Evolutionary conservation across 2,113 vertebrate species (phyloP).

Genomic region (Halcyon malimbica): DNA sequence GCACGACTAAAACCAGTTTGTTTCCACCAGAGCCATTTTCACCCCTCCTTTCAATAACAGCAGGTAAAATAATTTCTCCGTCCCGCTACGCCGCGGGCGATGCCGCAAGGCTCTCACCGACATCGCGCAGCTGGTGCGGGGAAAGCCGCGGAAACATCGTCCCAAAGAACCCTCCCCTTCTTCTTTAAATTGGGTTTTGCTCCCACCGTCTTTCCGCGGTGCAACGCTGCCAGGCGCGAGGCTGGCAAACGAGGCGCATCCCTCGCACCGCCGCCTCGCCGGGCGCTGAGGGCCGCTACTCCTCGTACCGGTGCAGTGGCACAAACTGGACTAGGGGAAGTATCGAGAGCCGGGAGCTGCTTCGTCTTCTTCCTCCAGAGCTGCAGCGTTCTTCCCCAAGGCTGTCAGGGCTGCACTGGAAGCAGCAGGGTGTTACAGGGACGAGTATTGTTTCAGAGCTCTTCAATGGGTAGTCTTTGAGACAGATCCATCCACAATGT

Average conservation of each 20-base stretch:
- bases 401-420: not conserved
- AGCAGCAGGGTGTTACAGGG: not conserved
- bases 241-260: rapidly evolving
- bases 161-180: not conserved
- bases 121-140: not conserved
- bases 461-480: not conserved
- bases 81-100: not conserved
- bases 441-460: not conserved
- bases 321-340: not conserved
- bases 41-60: too few species aligned
- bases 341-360: rapidly evolving
- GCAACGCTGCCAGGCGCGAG: too few species aligned
- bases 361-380: not conserved
- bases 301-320: rapidly evolving
- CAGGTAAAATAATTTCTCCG: too few species aligned
- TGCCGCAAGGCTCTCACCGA: not conserved
- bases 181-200: rapidly evolving
- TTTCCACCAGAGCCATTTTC: too few species aligned
- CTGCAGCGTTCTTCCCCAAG: not conserved
- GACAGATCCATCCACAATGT: not conserved
- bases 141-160: not conserved
- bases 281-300: not conserved
- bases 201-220: not conserved
- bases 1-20: too few species aligned
- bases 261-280: not conserved